Evolutionary conservation across 2,888 invertebrate genomes (phyloP).

Genomic region (Leucophenga maculata): DNA sequence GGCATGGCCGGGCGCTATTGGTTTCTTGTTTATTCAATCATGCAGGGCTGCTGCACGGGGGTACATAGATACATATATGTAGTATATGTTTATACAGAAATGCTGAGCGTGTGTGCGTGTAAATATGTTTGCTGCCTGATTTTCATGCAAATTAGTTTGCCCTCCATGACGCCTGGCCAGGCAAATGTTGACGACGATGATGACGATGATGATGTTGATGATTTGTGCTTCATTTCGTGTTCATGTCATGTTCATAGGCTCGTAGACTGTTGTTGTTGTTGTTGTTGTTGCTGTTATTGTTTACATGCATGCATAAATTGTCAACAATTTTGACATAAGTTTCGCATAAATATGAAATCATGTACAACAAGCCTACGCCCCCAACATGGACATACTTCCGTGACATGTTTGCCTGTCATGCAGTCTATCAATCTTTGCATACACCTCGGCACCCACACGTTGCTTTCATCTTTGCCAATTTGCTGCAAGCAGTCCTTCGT

Average conservation of each 20-base stretch:
- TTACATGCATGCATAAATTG: constrained; percentile 29
- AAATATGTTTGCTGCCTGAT: constrained; percentile 11
- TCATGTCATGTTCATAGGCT: constrained; percentile 13
- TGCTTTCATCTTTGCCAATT: background rate
- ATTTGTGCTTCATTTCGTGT: constrained; percentile 15
- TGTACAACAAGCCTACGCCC: background rate
- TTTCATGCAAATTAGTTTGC: constrained; percentile 20
- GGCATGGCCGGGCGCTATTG: background rate
- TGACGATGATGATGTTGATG: constrained; percentile 16
- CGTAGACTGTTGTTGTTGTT: constrained; percentile 20
- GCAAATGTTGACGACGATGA: background rate
- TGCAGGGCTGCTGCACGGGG: background rate
- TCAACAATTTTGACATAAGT: constrained; percentile 27
- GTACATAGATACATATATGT: no score
- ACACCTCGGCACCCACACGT: background rate
- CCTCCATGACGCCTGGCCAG: background rate
- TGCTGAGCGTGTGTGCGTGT: background rate
- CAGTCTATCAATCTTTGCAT: constrained; percentile 18
- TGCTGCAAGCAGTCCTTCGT: background rate
- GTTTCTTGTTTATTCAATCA: constrained; percentile 14
- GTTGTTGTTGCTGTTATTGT: constrained; percentile 23
- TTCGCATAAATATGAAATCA: constrained; percentile 26
- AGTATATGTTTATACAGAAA: background rate
- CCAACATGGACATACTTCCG: no score
- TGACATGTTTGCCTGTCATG: background rate